Evolutionary conservation across 2,888 invertebrate genomes (phyloP), one percentile per base, ranked within the genome.

Genomic region (Lasioglossum calceatum): DNA sequence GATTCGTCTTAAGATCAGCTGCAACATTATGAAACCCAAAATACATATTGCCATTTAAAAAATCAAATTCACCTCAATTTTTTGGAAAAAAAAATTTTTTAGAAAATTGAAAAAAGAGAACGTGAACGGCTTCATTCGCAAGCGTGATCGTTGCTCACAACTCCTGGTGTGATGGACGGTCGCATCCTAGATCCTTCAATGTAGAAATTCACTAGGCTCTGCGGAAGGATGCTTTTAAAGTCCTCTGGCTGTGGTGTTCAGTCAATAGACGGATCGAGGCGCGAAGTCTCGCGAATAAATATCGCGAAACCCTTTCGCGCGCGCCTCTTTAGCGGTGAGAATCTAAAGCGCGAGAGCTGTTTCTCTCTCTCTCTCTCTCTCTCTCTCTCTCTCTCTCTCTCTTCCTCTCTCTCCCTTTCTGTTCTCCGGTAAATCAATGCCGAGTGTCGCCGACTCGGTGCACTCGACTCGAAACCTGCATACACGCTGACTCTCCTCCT

Each of bases 351-450:
- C 64, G 64, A 16, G 16, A 16, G 64, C 32, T 64, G 64, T 32
- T 32, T 16, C 32, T 64, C 64, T 32, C 64, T 32, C 16, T 27
- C 27, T n/a, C 61, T 2, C 58, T 58, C n/a, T 12, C 4, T n/a
- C n/a, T n/a, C n/a, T n/a, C n/a, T n/a, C n/a, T n/a, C n/a, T 32
- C 64, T 32, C 16, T 12, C 61, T 14, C 61, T 61, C 36, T 0
- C 36, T 36, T 36, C 36, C 27, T 12, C 61, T 2, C 61, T 4
- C 64, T 36, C 67, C 19, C 67, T 36, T 19, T 71, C 19, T 74
- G 27, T 82, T 86, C 74, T 75, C 73, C 36, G 81, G 75, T 73
- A 76, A 82, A 87, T 87, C 85, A 84, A 85, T 75, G 85, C 70
- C 50, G 64, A 79, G 79, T 58, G 85, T 74, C 58, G 44, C 54